Conservation (phyloP, 1,140 invertebrate species). For the Caenorhabditis tropicalis region DNA sequence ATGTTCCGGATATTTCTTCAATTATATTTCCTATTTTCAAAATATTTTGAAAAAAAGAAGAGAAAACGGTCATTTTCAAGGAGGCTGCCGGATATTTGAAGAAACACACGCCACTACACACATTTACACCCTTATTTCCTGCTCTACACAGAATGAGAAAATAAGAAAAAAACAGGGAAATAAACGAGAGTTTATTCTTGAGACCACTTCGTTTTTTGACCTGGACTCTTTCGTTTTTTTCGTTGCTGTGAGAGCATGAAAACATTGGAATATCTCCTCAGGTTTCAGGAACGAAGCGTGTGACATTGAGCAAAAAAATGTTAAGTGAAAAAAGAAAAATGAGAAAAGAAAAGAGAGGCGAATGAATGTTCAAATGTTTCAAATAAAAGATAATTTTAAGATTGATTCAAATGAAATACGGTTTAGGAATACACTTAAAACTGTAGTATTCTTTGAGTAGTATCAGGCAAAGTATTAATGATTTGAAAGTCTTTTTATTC, state of each 20-base stretch:
- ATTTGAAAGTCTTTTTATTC: no score
- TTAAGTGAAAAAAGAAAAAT: neutral
- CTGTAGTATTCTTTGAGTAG: neutral
- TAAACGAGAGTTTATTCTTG: no score
- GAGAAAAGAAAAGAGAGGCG: neutral
- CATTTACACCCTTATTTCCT: slow-evolving; percentile 2
- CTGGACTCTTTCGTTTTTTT: neutral
- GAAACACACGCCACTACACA: neutral
- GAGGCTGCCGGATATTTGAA: neutral
- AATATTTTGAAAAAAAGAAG: no score
- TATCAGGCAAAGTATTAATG: no score
- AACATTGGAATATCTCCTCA: neutral
- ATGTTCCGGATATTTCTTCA: no score
- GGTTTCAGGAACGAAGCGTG: neutral
- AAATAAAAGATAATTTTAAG: no score
- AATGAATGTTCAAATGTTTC: neutral
- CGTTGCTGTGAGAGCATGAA: neutral
- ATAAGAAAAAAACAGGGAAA: neutral
- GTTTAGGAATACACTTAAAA: neutral
- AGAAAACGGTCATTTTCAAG: neutral
- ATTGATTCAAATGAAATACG: no score
- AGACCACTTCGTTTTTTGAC: slow-evolving; percentile 23
- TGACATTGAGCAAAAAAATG: neutral
- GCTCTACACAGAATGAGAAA: neutral
- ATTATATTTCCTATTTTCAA: no score